Evolutionary conservation across 2,888 invertebrate species (phyloP), one percentile per base, ranked within the genome.

Genomic region (Nomada lathburiana): DNA sequence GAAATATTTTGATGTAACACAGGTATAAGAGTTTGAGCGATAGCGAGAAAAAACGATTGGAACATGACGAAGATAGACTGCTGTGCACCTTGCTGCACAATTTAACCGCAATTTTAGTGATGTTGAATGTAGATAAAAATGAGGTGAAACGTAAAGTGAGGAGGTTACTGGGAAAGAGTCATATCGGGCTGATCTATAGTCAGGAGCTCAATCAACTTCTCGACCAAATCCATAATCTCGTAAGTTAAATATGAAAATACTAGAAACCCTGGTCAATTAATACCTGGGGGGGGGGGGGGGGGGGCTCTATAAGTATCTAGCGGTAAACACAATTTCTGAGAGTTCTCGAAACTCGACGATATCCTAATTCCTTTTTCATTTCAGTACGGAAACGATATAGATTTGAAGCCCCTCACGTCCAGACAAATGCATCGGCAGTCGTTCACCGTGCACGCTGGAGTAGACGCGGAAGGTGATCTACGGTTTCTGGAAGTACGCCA

Each of bases 351-450:
- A 11, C 23, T 26, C 10, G 57, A 26, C 13, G 11, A 26, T 13
- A 10, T 23, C 11, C 23, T 13, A 47, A 52, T 10, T 5, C 9
- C 7, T 64, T 50, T 7, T 3, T 0, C 1, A 26, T 75, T 92
- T 80, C 94, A 99, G 98, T 97, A 98, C 94, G 99, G 99, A 64
- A 99, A 99, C 94, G 99, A 99, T 93, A 98, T 99, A 84, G 99
- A 99, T 92, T 95, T 99, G 90, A 98, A 98, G 94, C 99, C 99
- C 11, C 95, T 99, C 84, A 98, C 98, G 0, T 99, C 99, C 76
- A 96, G 99, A 26, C 96, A 98, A 92, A 96, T 99, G 94, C 98
- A 99, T 92, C 97, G 99, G 71, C 99, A 99, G 92, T 98, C 98
- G 85, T 99, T 99, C 95, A 99, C 99, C 0, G 99, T 99, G 44